A percentile compares a stretch with the other conserved stretches of the same genome.
Conservation (phyloP, 2,113 vertebrate species). For the Hippotragus niger region DNA sequence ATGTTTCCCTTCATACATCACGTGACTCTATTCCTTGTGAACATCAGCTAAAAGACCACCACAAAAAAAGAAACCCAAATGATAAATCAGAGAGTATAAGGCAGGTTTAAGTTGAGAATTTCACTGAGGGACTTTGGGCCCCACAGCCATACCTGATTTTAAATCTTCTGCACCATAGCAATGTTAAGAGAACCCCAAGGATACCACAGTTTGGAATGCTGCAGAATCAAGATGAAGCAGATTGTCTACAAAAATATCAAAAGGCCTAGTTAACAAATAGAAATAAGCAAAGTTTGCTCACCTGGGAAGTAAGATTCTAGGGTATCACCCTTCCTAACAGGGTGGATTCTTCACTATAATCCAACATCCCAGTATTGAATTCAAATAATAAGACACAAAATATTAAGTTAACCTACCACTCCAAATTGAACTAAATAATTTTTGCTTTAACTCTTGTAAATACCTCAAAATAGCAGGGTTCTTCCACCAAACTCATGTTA, state of each 20-base stretch:
- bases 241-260: conserved; percentile 81
- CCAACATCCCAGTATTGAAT: not conserved
- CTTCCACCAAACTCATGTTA: conserved; percentile 26
- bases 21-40: conserved; percentile 99
- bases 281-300: conserved; percentile 8
- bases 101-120: conserved; percentile 47
- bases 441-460: not conserved
- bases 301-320: conserved; percentile 1
- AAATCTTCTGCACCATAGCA: conserved; percentile 87
- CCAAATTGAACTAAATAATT: not conserved
- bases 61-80: conserved; percentile 71
- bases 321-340: not conserved
- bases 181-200: conserved; percentile 79
- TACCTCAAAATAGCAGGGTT: not conserved
- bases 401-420: not conserved
- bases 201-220: conserved; percentile 81
- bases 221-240: conserved; percentile 82
- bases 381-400: conserved; percentile 21
- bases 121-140: conserved; percentile 29
- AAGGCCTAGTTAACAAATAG: conserved; percentile 70
- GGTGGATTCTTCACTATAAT: not conserved
- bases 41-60: conserved; percentile 96
- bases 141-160: conserved; percentile 83
- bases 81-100: conserved; percentile 36
- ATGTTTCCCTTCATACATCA: conserved; percentile 99